Base-by-base conservation (phyloP, 1,140 invertebrate genomes). In the Drosophila truncata region DNA sequence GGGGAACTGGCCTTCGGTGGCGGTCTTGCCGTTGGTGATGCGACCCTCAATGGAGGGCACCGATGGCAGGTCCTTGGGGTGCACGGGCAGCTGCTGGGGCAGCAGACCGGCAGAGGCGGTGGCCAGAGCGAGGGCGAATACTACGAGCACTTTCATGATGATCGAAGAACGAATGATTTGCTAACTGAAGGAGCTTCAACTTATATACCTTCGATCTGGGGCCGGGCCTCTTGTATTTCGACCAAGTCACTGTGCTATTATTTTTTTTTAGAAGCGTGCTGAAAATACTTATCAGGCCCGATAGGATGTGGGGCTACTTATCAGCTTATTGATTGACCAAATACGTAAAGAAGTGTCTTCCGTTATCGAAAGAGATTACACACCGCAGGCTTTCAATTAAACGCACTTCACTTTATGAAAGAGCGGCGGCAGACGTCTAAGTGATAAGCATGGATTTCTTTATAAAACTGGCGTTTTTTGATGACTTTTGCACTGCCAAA, bases 1-100 rank as follows among this genome's bases (percentile, higher is more conserved):
- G 27, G 94, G 94, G 71, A 94, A 93, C 90, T 94, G 93, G 1
- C 93, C 93, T 0, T 73, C 78, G 4, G 18, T 6, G 49, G 91
- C 91, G 46, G 63, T 46, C 50, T 50, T 35, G 41, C 91, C 91
- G 49, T 92, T 92, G 74, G 91, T 92, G 35, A 92, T 92, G 59
- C 91, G 91, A 49, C 91, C 91, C n/a, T 91, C 50, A 27, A 91
- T 84, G 9, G 61, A 57, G 33, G 62, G 10, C 31, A 39, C 5
- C 4, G 35, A 62, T n/a, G 70, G 49, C 76, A 91, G 23, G 31
- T 81, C 64, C 70, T 81, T 75, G 16, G 82, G 90, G 57, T 86
- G 79, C 3, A 91, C 42, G 11, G 78, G 69, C 1, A 11, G n/a
- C 42, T 44, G 49, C 49, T 66, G 60, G 44, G 83, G 88, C 72